Base-by-base conservation (phyloP, 2,797 vertebrate genomes). In the Gallirallus australis region DNA sequence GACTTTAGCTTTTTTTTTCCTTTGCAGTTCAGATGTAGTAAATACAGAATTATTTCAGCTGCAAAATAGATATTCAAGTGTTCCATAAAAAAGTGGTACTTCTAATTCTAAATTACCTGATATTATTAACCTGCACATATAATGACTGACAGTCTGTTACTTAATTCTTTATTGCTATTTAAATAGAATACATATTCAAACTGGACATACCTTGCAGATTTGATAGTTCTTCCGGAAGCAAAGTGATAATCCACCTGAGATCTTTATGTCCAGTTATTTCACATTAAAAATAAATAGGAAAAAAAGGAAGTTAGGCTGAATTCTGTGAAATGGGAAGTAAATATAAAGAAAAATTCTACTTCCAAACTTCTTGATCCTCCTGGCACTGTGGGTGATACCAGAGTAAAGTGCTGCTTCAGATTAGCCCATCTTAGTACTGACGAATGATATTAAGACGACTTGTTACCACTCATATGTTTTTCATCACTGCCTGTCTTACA, bases 391-490 rank as follows among this genome's bases (percentile, higher is more conserved):
- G 97, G 98, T 98, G 98, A 97, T 97, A 98, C 98, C 97, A 97
- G 97, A 98, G 95, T 98, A 97, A 98, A 96, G 97, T 98, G 98
- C 98, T 98, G 97, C 98, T 92, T 96, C 98, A 98, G 97, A 98
- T 98, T 98, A 98, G 98, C 97, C 97, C 98, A 97, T 98, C 96
- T 98, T 98, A 98, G 98, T 98, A 98, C 98, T 98, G 98, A 98
- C 97, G 97, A 98, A 97, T 95, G 85, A 97, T 97, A 98, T 98
- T 98, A 98, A 98, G 97, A 94, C 54, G 97, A 98, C 97, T 98
- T 98, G 98, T 98, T 98, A 98, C 97, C 95, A 97, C 97, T 99
- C 99, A 99, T 98, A 97, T 99, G 99, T 98, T 99, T 99, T 98
- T 98, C 98, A 99, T 99, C 99, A 98, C 97, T 94, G 97, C 98